These are phyloP conservation scores for Bombus fervidus DNA, from an alignment of 1,140 invertebrate species.

Conservation along the genomic window DNA sequence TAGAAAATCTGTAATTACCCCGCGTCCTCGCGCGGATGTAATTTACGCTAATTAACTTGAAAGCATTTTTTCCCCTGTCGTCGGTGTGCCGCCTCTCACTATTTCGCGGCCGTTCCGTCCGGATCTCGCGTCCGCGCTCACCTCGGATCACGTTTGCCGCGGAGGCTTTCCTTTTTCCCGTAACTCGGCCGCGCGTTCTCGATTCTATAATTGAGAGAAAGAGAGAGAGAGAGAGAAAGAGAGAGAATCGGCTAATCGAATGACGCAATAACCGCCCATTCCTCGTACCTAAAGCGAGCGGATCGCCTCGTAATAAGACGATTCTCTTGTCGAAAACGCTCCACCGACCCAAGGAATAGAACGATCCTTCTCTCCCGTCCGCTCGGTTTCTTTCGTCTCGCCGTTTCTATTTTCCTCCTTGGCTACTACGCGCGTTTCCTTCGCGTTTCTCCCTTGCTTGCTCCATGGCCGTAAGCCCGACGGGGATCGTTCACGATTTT, in stretches of 20 bases:
- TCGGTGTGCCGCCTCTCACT: neutral
- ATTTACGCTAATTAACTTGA: constrained; percentile 51
- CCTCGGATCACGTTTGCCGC: constrained; percentile 4
- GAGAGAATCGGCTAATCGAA: constrained; percentile 26
- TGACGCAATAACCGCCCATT: constrained; percentile 14
- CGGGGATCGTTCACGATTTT: constrained; percentile 67
- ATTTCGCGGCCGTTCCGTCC: neutral
- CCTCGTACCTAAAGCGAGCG: constrained; percentile 7
- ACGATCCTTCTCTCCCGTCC: neutral
- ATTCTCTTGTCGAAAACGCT: neutral
- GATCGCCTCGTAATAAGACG: constrained; percentile 39
- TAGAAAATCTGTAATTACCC: constrained; percentile 53
- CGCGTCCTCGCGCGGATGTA: constrained; percentile 41
- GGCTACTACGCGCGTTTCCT: neutral
- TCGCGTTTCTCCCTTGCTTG: neutral
- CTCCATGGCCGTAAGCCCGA: constrained; percentile 44
- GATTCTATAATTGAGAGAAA: constrained; percentile 10
- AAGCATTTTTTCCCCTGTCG: constrained; percentile 35
- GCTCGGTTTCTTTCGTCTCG: neutral
- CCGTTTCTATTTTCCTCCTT: neutral
- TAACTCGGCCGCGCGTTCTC: neutral
- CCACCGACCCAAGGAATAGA: neutral
- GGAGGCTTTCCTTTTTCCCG: neutral
- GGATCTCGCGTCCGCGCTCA: too few species aligned
- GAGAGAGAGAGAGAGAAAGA: neutral